Percentiles rank a stretch among this genome's conserved stretches.
phyloP scores from a whole-genome alignment of 1,140 invertebrate species.

The Drosophila quadrilineata region DNA sequence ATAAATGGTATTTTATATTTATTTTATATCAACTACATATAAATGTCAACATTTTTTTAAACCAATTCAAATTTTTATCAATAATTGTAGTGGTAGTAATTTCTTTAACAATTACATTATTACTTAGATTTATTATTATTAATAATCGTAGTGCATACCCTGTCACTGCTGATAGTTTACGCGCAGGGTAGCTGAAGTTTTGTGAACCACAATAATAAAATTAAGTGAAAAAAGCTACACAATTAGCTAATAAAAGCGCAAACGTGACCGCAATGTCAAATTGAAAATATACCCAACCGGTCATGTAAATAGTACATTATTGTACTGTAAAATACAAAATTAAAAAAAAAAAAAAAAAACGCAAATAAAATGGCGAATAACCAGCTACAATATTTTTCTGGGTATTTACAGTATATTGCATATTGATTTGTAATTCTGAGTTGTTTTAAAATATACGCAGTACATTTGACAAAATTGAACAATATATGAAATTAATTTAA shows the following conservation, averaged over 20 bases:
- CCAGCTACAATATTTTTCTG: not conserved
- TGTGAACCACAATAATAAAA: slow-evolving; percentile 27
- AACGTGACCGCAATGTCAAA: slow-evolving; percentile 68
- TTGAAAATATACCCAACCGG: slow-evolving; percentile 38
- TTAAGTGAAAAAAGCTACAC: slow-evolving; percentile 32
- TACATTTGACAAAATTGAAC: not conserved
- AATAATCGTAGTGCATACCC: not conserved
- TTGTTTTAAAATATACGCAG: not conserved
- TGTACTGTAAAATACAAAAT: slow-evolving; percentile 37
- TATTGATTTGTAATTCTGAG: not conserved
- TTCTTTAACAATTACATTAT: not conserved
- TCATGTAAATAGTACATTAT: slow-evolving; percentile 68
- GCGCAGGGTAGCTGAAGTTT: not conserved
- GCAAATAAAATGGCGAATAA: slow-evolving; percentile 1
- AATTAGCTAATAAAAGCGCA: slow-evolving; percentile 62
- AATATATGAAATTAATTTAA: not conserved
- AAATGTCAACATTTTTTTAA: too few relatives aligned
- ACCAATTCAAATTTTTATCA: too few relatives aligned
- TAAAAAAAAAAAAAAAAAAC: not conserved
- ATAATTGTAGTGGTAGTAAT: too few relatives aligned
- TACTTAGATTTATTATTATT: not conserved
- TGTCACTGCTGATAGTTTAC: not conserved
- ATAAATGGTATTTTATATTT: too few relatives aligned
- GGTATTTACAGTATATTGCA: slow-evolving; percentile 16
- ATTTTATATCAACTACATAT: too few relatives aligned